These are phyloP conservation scores for Schlechtendalia chinensis DNA, from an alignment of 1,140 invertebrate genomes.

Conservation along the genomic window DNA sequence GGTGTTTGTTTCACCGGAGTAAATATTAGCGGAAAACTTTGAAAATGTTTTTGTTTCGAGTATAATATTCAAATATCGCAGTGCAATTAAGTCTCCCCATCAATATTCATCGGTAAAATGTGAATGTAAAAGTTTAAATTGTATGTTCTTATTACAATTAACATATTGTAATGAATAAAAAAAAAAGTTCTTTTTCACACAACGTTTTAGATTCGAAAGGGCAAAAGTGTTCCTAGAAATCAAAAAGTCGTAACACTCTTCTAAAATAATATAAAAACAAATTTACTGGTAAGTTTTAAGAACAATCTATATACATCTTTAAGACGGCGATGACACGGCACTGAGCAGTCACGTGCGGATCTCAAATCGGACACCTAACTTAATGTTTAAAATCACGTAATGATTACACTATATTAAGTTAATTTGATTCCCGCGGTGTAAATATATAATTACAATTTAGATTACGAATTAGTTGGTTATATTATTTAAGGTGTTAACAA, in stretches of 20 bases:
- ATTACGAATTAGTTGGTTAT: too few relatives aligned
- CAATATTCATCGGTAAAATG: slow-evolving; percentile 19
- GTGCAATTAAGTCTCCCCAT: not conserved
- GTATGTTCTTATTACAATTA: not conserved
- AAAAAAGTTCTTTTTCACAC: not conserved
- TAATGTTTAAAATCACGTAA: too few relatives aligned
- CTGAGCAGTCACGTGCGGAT: too few relatives aligned
- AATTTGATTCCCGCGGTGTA: too few relatives aligned
- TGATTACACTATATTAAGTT: too few relatives aligned
- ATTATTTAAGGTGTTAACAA: too few relatives aligned
- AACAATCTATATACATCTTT: too few relatives aligned
- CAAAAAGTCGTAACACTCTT: not conserved
- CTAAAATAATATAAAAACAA: not conserved
- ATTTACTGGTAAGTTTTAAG: too few relatives aligned
- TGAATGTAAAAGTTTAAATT: slow-evolving; percentile 18
- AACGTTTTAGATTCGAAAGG: not conserved
- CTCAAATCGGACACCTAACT: too few relatives aligned
- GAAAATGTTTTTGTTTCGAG: not conserved
- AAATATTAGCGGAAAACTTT: not conserved
- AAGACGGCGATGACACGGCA: too few relatives aligned
- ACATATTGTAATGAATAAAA: not conserved
- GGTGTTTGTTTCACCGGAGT: not conserved
- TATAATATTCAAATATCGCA: not conserved
- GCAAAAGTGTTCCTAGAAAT: not conserved
- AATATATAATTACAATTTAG: too few relatives aligned